Percentiles rank a stretch among this genome's conserved stretches.
phyloP scores from a whole-genome alignment of 2,888 invertebrate species.

The Ormyrus labotus region DNA sequence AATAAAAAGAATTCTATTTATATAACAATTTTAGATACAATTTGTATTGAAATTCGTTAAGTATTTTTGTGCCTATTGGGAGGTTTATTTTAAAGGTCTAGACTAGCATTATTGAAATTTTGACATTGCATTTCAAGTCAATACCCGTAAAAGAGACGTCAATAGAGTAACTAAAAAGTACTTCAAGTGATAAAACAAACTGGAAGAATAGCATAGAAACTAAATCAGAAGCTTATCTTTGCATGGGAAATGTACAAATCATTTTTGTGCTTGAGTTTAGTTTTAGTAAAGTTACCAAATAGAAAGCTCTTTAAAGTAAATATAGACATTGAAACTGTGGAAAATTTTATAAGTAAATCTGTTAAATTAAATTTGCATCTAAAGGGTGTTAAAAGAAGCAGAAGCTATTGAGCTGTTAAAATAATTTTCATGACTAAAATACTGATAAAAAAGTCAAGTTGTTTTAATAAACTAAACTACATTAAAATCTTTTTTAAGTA shows the following conservation, averaged over 20 bases:
- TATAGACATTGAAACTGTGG: not conserved
- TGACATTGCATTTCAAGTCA: constrained; percentile 38
- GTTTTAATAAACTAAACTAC: not conserved
- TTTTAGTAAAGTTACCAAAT: constrained; percentile 12
- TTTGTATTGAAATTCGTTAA: not conserved
- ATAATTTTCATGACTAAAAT: not conserved
- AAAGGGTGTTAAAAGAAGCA: constrained; percentile 14
- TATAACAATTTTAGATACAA: not conserved
- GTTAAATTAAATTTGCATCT: constrained; percentile 32
- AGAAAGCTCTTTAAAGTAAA: constrained; percentile 23
- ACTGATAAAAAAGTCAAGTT: not conserved
- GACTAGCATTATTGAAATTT: constrained; percentile 29
- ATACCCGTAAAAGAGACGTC: constrained; percentile 39
- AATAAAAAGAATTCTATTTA: not conserved
- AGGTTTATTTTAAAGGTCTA: constrained; percentile 14
- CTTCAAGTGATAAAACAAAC: constrained; percentile 21
- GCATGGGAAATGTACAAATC: constrained; percentile 20
- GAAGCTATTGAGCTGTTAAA: constrained; percentile 11
- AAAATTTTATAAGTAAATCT: constrained; percentile 16
- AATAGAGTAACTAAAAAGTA: constrained; percentile 32
- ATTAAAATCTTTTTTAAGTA: not conserved
- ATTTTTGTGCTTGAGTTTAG: constrained; percentile 31
- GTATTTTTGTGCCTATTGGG: constrained; percentile 35
- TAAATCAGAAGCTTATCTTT: constrained; percentile 29
- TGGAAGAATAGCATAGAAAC: constrained; percentile 22